These are phyloP conservation scores for Diabrotica balteata DNA, from an alignment of 2,888 invertebrate species.

Conservation along the genomic window DNA sequence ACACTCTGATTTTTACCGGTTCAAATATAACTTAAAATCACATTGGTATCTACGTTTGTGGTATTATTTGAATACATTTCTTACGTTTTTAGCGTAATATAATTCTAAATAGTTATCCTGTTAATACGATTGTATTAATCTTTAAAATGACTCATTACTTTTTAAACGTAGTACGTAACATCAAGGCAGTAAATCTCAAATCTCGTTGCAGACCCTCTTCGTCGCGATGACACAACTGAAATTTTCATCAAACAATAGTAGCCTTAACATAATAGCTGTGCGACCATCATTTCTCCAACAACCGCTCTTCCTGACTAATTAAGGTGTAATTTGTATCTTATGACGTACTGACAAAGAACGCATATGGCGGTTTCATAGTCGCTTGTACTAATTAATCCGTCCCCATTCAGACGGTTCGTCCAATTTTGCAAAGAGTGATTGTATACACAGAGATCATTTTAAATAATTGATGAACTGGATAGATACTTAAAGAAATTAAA, in stretches of 20 bases:
- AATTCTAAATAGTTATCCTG: too few relatives aligned
- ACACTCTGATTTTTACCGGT: too few relatives aligned
- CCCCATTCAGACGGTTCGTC: slow-evolving; percentile 21
- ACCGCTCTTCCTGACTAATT: slow-evolving; percentile 24
- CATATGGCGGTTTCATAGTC: slow-evolving; percentile 18
- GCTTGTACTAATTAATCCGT: slow-evolving; percentile 24
- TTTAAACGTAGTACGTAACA: too few relatives aligned
- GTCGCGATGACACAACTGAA: slow-evolving; percentile 1
- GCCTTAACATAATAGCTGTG: slow-evolving; percentile 15
- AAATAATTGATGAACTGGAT: slow-evolving; percentile 4
- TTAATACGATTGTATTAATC: too few relatives aligned
- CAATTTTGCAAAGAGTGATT: slow-evolving; percentile 27
- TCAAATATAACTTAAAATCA: too few relatives aligned
- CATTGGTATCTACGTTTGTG: too few relatives aligned
- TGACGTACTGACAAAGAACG: slow-evolving; percentile 27
- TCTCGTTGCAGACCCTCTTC: neutral
- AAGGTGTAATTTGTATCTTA: slow-evolving; percentile 26
- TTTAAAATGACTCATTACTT: too few relatives aligned
- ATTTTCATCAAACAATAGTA: slow-evolving; percentile 18
- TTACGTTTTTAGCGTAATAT: too few relatives aligned
- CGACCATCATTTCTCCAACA: slow-evolving; percentile 17
- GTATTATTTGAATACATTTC: too few relatives aligned
- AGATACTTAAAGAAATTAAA: too few relatives aligned
- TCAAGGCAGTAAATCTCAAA: neutral
- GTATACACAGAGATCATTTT: slow-evolving; percentile 11